phyloP scores from a whole-genome alignment of 2,888 invertebrate genomes.

The Leptothorax acervorum region DNA sequence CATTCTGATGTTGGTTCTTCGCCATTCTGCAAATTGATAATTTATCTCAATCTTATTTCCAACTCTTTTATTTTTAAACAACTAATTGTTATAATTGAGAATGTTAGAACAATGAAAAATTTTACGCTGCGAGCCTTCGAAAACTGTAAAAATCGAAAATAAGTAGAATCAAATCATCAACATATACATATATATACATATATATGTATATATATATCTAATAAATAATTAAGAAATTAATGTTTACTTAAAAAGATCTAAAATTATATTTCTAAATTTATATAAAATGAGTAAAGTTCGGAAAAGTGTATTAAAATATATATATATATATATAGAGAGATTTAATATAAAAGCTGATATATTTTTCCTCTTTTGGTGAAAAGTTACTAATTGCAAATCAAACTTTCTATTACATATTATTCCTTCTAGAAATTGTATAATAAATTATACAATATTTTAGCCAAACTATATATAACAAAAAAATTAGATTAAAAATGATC shows the following conservation, averaged over 20 bases:
- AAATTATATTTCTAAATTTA: not conserved
- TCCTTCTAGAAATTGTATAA: not conserved
- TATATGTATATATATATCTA: not conserved
- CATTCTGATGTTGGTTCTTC: constrained; percentile 89
- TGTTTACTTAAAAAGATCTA: not conserved
- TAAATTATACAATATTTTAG: not conserved
- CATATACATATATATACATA: not conserved
- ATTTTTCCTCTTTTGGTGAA: not conserved
- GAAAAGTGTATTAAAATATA: not conserved
- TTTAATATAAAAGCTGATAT: not conserved
- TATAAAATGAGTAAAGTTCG: not conserved
- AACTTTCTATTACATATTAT: no score
- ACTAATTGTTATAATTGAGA: not conserved
- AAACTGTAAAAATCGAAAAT: not conserved
- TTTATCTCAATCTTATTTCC: not conserved
- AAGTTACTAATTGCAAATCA: not conserved
- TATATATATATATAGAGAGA: not conserved
- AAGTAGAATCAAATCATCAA: not conserved
- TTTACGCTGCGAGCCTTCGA: not conserved
- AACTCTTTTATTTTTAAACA: not conserved
- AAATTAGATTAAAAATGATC: not conserved
- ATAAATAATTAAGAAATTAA: no score
- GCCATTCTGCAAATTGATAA: constrained; percentile 86
- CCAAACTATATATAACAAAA: not conserved
- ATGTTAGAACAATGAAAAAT: not conserved